Evolutionary conservation across 2,797 vertebrate genomes (phyloP).

Genomic region (Trachurus trachurus): DNA sequence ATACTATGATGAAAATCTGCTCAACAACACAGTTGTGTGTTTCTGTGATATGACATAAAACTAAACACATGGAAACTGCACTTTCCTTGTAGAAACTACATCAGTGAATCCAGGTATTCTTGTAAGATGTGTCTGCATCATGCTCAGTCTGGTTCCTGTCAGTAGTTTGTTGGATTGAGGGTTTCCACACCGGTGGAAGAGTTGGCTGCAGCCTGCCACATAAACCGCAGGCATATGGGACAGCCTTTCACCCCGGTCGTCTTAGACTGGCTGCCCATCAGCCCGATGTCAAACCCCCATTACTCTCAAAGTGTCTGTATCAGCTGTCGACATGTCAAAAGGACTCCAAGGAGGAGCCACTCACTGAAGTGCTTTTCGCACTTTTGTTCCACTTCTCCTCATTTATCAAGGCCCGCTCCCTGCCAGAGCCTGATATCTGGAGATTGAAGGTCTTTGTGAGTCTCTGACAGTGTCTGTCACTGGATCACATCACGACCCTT

Average conservation of each 20-base stretch:
- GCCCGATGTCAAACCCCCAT: constrained; percentile 65
- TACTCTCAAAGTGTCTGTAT: constrained; percentile 58
- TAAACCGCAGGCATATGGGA: constrained; percentile 25
- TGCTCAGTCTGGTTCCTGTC: constrained; percentile 16
- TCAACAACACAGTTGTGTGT: too few relatives aligned
- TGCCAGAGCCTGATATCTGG: constrained; percentile 64
- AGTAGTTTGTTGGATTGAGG: constrained; percentile 9
- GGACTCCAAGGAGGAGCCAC: constrained; percentile 52
- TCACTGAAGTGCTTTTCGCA: constrained; percentile 64
- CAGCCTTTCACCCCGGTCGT: constrained; percentile 52
- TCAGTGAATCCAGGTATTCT: neutral
- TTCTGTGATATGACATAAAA: neutral
- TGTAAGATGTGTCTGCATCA: neutral
- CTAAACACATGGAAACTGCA: neutral
- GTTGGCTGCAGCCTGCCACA: constrained; percentile 31
- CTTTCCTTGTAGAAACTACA: neutral
- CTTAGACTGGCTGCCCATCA: constrained; percentile 64
- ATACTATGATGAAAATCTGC: too few relatives aligned
- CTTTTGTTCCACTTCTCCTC: constrained; percentile 74
- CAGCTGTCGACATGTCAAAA: constrained; percentile 71
- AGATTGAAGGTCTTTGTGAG: constrained; percentile 72
- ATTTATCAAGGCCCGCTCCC: constrained; percentile 65
- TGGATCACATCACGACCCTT: constrained; percentile 51
- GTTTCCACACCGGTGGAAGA: neutral
- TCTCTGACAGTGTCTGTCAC: constrained; percentile 67